Evolutionary conservation across 2,888 invertebrate genomes (phyloP), one percentile per base, ranked within the genome.

Genomic region (Polyploca ridens): DNA sequence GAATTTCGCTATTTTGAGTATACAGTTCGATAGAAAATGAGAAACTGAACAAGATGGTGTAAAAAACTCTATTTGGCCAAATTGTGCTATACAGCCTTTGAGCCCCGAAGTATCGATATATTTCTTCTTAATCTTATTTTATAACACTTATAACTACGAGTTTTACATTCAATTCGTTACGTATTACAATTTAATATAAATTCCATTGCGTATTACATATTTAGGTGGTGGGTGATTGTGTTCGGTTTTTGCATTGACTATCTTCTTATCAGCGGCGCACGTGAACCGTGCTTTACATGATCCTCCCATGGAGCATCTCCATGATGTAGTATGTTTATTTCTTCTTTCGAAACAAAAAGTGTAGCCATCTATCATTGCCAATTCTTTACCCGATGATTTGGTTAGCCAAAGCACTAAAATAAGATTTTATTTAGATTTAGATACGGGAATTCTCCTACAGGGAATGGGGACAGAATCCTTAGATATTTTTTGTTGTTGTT

Each of bases 361-460:
- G 64, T 74, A 81, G 5, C 76, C 76, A 5, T 79, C 62, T 8
- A 81, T 41, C 8, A 82, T 33, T 3, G 75, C 76, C 13, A 83
- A 33, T 16, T 58, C 35, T 16, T 69, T 77, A 1, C 76, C 78
- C 5, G 66, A 38, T 1, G 33, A 16, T 4, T 77, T 79, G 44
- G 64, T 54, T 8, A 64, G 14, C 67, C 64, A 68, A 3, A 61
- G 16, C 0, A 74, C 71, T 74, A 64, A 13, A 68, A 46, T n/a
- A 46, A 46, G 5, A 41, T 41, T 46, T n/a, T 46, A 46, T 0
- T 46, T 46, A 41, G 13, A 35, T 35, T 35, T 27, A 27, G n/a
- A n/a, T 27, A 27, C 27, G 2, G 27, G 27, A 27, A 27, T 27
- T 27, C 27, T 27, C 27, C 27, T 27, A 27, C 27, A 27, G 27